Evolutionary conservation across 2,113 vertebrate species (phyloP).

Genomic region (Rutilus rutilus): DNA sequence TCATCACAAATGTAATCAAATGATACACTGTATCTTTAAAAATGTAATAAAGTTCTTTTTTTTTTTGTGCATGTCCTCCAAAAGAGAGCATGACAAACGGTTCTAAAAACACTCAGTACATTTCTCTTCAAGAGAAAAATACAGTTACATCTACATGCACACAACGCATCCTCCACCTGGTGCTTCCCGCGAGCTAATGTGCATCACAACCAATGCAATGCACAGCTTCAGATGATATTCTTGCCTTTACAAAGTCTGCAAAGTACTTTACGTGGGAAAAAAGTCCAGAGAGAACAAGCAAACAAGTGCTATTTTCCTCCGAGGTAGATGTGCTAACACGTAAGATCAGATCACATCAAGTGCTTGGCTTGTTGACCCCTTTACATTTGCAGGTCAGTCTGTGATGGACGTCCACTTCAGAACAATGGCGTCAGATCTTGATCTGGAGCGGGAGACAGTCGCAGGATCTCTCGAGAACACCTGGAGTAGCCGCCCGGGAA

Average conservation of each 20-base stretch:
- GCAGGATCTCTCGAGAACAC: constrained; percentile 73
- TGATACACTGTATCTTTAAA: constrained; percentile 59
- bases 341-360: constrained; percentile 31
- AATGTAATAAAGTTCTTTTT: neutral
- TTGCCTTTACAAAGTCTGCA: neutral
- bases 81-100: constrained; percentile 21
- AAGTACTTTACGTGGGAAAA: neutral
- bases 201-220: neutral
- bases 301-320: constrained; percentile 36
- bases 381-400: neutral
- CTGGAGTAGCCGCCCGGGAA: constrained; percentile 74
- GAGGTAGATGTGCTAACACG: constrained; percentile 41
- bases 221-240: neutral
- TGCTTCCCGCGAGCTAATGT: neutral
- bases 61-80: constrained; percentile 29
- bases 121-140: constrained; percentile 47
- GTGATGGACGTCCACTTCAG: constrained; percentile 49
- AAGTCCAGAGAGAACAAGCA: constrained; percentile 31
- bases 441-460: constrained; percentile 68
- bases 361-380: neutral
- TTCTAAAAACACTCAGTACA: neutral
- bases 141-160: constrained; percentile 14
- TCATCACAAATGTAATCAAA: constrained; percentile 19
- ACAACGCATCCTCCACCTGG: constrained; percentile 19
- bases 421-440: constrained; percentile 70